These are phyloP conservation scores for Helleia helle DNA, from an alignment of 2,888 invertebrate species.

Conservation along the genomic window DNA sequence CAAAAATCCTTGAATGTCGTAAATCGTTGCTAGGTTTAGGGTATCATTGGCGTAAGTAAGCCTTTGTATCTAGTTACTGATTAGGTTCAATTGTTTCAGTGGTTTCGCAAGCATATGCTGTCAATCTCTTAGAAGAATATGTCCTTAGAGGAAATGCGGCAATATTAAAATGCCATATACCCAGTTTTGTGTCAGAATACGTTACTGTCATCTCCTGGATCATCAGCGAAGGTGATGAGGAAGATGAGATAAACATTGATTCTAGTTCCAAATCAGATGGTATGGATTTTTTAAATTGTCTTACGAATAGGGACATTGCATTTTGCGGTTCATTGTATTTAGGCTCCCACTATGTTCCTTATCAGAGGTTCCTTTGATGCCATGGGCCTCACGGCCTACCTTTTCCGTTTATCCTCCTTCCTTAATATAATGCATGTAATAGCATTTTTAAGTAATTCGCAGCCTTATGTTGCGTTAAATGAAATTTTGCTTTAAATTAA, in stretches of 20 bases:
- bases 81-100: slow-evolving; percentile 77
- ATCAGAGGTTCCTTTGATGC: slow-evolving; percentile 48
- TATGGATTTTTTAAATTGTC: slow-evolving; percentile 29
- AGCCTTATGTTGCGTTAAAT: slow-evolving; percentile 47
- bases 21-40: slow-evolving; percentile 1
- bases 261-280: slow-evolving; percentile 47
- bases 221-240: slow-evolving; percentile 78
- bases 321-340: slow-evolving; percentile 22
- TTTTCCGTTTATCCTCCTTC: slow-evolving; percentile 67
- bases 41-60: neutral
- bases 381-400: slow-evolving; percentile 77
- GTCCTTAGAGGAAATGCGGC: slow-evolving; percentile 92
- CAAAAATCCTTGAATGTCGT: neutral
- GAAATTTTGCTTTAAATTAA: slow-evolving; percentile 3
- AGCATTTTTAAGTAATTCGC: slow-evolving; percentile 60
- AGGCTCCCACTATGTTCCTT: slow-evolving; percentile 36
- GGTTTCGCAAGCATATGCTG: slow-evolving; percentile 90
- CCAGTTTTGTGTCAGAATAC: slow-evolving; percentile 94
- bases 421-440: slow-evolving; percentile 66
- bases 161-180: slow-evolving; percentile 94
- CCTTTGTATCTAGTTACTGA: neutral
- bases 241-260: slow-evolving; percentile 63
- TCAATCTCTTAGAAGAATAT: slow-evolving; percentile 95
- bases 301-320: slow-evolving; percentile 7
- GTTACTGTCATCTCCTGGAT: slow-evolving; percentile 90